Base-by-base conservation (phyloP, 2,888 invertebrate genomes). In the Sussaba pulchella region DNA sequence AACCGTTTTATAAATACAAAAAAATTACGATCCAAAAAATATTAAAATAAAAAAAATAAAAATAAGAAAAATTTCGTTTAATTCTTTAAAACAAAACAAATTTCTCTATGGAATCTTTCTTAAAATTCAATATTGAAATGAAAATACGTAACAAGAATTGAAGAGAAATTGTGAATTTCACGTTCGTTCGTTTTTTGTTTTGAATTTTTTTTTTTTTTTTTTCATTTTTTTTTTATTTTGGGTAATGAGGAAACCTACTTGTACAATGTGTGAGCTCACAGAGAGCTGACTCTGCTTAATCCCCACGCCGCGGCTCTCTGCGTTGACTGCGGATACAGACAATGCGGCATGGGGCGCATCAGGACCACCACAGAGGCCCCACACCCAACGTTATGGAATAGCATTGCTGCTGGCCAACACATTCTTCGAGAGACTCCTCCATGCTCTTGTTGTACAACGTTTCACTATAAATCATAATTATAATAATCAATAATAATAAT, bases 341-440 rank as follows among this genome's bases (percentile, higher is more conserved):
- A 94, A 94, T 94, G 95, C 95, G 95, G 95, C 95, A 95, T 96
- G 97, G 97, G 98, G 98, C 95, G 96, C 98, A 98, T 99, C 99
- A 99, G 98, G 98, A 99, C 97, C 98, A 98, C 97, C 97, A 98
- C 98, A 97, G 98, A 98, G 98, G 98, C 98, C 98, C 98, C 95
- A 97, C 96, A 93, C 98, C 98, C 96, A 98, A 97, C 96, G 98
- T 94, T 93, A 95, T 94, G 93, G 93, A 94, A 89, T 93, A 94
- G 88, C 94, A 93, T 70, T 89, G 91, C 78, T 91, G 91, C 78
- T 89, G 83, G 41, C 87, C 89, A 71, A 87, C 87, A 47, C 86
- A 86, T 87, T 92, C 92, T 76, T 91, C 91, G 61, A 92, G 85
- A 79, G 84, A 84, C n/a, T 88, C 90, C 39, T 91, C 92, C 84